Percentiles rank a stretch among this genome's conserved stretches.
Conservation (phyloP, 1,140 invertebrate genomes). For the Lasioglossum albipes region DNA sequence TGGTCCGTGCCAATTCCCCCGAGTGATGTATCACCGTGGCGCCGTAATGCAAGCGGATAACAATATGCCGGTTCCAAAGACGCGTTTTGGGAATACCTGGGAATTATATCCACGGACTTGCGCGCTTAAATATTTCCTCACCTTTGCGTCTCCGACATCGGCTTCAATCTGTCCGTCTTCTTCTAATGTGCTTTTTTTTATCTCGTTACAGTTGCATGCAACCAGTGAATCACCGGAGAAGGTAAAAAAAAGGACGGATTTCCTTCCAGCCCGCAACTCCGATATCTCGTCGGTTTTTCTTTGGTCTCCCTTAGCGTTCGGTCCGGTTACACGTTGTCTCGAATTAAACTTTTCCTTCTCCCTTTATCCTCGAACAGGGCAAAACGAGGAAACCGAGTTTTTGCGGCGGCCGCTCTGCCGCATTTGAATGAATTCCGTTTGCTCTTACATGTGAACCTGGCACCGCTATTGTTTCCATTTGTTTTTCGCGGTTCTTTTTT, state of each 20-base stretch:
- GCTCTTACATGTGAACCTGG: not conserved
- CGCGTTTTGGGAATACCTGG: constrained; percentile 39
- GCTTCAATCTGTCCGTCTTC: not conserved
- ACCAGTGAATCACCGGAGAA: not conserved
- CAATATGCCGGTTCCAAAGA: constrained; percentile 29
- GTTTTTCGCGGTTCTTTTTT: no score
- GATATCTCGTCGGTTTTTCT: not conserved
- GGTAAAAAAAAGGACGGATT: not conserved
- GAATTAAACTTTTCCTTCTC: not conserved
- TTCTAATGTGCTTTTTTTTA: no score
- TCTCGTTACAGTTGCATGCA: no score
- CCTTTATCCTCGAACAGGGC: not conserved
- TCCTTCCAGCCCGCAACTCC: no score
- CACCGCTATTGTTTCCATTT: not conserved
- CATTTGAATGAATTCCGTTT: not conserved
- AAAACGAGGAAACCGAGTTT: not conserved
- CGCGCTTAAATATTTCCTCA: constrained; percentile 20
- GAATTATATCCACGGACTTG: constrained; percentile 2
- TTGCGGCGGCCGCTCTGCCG: no score
- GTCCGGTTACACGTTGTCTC: not conserved
- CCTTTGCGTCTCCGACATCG: not conserved
- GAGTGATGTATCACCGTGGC: constrained; percentile 29
- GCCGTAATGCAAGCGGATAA: constrained; percentile 28
- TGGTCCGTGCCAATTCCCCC: constrained; percentile 38
- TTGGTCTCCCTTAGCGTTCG: not conserved